Conservation (phyloP, 2,797 vertebrate species). For the Sandelia bainsii region DNA sequence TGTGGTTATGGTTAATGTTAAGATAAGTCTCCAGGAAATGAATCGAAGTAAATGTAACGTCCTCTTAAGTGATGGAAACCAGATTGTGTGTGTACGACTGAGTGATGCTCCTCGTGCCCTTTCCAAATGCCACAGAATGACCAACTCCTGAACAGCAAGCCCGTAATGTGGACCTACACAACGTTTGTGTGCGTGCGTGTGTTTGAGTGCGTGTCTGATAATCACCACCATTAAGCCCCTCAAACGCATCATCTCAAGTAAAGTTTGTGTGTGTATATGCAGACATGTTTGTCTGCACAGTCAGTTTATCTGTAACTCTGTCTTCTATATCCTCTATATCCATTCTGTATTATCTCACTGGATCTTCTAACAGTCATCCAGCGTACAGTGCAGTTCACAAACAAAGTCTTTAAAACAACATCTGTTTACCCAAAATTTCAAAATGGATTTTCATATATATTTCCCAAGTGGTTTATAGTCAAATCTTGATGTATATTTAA, state of each 20-base stretch:
- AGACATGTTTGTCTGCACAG: too few species aligned
- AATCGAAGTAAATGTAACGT: too few species aligned
- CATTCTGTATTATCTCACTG: slow-evolving; percentile 58
- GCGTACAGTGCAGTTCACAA: slow-evolving; percentile 43
- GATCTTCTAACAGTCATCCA: slow-evolving; percentile 53
- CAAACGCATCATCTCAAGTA: slow-evolving; percentile 50
- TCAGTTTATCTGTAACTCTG: slow-evolving; percentile 30
- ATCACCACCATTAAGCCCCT: slow-evolving; percentile 60
- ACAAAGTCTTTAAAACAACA: slow-evolving; percentile 63
- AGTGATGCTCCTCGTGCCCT: slow-evolving; percentile 72
- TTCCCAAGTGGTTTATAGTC: slow-evolving; percentile 36
- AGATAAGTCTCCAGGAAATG: too few species aligned
- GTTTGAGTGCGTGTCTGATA: slow-evolving; percentile 42
- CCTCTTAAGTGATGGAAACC: too few species aligned
- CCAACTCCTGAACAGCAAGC: slow-evolving; percentile 71
- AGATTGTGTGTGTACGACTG: slow-evolving; percentile 20
- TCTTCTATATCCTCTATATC: slow-evolving; percentile 18
- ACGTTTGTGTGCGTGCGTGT: slow-evolving; percentile 34
- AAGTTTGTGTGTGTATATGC: slow-evolving; percentile 30
- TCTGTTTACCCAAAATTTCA: slow-evolving; percentile 40
- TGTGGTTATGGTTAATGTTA: too few species aligned
- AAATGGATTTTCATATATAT: slow-evolving; percentile 42
- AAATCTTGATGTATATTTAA: slow-evolving; percentile 49
- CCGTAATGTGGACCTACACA: slow-evolving; percentile 62
- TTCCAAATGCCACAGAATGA: slow-evolving; percentile 82